These are phyloP conservation scores for Melopsittacus undulatus DNA, from an alignment of 2,797 vertebrate genomes.

Conservation along the genomic window DNA sequence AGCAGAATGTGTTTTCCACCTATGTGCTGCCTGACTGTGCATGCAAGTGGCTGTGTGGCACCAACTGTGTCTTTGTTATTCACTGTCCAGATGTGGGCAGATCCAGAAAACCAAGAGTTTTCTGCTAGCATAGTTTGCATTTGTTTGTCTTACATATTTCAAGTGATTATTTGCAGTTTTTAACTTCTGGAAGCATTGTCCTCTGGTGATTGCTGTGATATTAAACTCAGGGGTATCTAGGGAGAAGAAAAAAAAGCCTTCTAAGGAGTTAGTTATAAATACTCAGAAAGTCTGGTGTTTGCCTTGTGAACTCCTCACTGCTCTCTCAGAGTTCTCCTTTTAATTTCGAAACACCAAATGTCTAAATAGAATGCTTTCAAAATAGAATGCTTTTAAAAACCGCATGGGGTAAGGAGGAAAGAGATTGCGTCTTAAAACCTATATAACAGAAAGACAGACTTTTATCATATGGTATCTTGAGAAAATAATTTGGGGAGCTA, in stretches of 20 bases:
- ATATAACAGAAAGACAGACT: background rate
- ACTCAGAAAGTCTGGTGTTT: background rate
- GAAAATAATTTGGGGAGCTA: background rate
- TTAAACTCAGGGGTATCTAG: background rate
- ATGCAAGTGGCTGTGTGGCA: background rate
- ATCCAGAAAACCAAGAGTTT: background rate
- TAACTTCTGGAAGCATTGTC: background rate
- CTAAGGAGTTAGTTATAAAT: background rate
- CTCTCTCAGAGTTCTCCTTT: background rate
- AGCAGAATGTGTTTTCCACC: background rate
- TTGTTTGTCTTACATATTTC: background rate
- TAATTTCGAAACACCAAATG: background rate
- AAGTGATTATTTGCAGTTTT: background rate
- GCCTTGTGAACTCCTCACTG: background rate
- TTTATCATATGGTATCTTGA: background rate
- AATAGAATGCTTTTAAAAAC: background rate
- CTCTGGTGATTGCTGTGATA: background rate
- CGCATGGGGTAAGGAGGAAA: accelerated
- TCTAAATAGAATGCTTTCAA: background rate
- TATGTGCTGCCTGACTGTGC: background rate
- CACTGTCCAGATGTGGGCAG: background rate
- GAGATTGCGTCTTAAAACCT: background rate
- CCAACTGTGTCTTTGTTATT: background rate
- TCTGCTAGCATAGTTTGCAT: background rate
- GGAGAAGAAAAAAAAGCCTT: background rate